Conservation (phyloP, 2,113 vertebrate genomes). For the Monarcha castaneiventris region DNA sequence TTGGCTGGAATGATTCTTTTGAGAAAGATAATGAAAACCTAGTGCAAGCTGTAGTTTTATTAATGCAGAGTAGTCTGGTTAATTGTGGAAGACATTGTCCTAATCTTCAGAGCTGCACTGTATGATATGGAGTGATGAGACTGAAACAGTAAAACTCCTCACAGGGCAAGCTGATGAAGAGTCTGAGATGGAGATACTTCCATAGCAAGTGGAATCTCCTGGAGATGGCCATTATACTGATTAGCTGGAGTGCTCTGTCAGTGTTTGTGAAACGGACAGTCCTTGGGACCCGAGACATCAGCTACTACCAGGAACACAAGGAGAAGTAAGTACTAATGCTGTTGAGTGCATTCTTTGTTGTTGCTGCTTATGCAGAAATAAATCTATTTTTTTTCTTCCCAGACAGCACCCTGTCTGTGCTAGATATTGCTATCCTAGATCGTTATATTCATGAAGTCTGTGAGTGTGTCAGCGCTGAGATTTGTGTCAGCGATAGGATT, state of each 20-base stretch:
- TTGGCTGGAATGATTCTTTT: background rate
- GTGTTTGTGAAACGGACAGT: conserved; percentile 88
- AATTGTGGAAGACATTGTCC: background rate
- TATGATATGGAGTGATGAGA: background rate
- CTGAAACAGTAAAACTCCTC: background rate
- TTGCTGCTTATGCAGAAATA: background rate
- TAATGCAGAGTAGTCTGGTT: background rate
- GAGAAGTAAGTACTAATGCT: conserved; percentile 75
- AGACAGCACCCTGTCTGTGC: background rate
- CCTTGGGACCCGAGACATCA: conserved; percentile 81
- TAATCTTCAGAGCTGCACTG: background rate
- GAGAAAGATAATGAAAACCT: background rate
- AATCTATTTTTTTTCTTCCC: background rate
- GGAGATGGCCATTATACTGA: conserved; percentile 84
- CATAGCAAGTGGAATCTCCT: conserved; percentile 89
- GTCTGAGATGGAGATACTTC: conserved; percentile 85
- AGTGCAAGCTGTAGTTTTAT: background rate
- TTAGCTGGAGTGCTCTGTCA: conserved; percentile 88
- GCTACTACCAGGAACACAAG: conserved; percentile 80
- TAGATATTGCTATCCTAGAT: background rate
- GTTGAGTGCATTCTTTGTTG: background rate
- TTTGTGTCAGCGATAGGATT: background rate
- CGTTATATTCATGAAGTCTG: background rate
- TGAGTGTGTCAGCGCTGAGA: background rate
- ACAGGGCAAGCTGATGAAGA: conserved; percentile 84